Conservation (phyloP, 2,888 invertebrate genomes). For the Parapristionchus giblindavisi region DNA sequence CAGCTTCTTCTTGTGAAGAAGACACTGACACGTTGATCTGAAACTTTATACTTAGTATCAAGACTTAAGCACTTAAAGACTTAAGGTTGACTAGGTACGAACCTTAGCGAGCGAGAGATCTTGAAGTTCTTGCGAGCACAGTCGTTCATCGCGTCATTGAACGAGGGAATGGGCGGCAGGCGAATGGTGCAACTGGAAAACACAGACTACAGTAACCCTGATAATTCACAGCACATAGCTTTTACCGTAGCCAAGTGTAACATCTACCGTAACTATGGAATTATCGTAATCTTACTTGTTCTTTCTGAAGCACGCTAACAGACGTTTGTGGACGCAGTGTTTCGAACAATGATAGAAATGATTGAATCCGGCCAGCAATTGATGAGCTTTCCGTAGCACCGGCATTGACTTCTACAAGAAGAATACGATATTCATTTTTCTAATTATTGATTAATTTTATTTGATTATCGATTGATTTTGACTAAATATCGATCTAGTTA, state of each 20-base stretch:
- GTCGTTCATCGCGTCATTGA: constrained; percentile 11
- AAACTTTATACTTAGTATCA: no score
- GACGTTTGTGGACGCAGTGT: constrained; percentile 31
- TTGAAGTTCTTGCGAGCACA: constrained; percentile 17
- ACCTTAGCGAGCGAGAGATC: constrained; percentile 21
- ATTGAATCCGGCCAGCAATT: constrained; percentile 22
- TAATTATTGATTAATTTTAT: neutral
- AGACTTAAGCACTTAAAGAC: no score
- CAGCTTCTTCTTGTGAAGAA: constrained; percentile 36
- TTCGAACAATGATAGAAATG: constrained; percentile 34
- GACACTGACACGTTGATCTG: constrained; percentile 33
- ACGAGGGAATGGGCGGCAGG: constrained; percentile 27
- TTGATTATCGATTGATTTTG: neutral
- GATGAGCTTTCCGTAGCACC: neutral
- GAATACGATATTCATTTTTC: neutral
- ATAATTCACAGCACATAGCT: neutral
- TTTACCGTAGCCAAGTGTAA: neutral
- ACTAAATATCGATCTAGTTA: neutral
- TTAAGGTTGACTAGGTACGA: no score
- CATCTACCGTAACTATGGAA: neutral
- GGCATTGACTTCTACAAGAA: constrained; percentile 1
- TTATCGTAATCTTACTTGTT: neutral
- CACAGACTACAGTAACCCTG: neutral
- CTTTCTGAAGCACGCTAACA: constrained; percentile 21
- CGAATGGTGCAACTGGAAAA: constrained; percentile 22